A percentile compares a stretch with the other conserved stretches of the same genome.
These are phyloP conservation scores for Brachylomia viminalis DNA, from an alignment of 2,888 invertebrate species.

Conservation along the genomic window DNA sequence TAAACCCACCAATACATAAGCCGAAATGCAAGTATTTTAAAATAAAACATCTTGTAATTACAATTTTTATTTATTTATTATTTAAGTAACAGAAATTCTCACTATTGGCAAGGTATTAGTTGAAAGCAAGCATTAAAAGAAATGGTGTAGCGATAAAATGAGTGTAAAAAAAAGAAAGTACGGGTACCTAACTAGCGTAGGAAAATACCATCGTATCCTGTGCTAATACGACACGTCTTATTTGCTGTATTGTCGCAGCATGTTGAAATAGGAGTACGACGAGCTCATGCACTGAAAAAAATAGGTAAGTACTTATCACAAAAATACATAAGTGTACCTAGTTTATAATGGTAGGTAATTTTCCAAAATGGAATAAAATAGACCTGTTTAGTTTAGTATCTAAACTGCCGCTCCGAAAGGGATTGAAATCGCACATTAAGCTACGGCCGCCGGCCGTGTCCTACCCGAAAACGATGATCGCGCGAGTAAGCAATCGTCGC, in stretches of 20 bases:
- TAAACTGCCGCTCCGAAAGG: too few relatives aligned
- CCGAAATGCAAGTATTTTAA: neutral
- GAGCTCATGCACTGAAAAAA: constrained; percentile 80
- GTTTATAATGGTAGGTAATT: too few relatives aligned
- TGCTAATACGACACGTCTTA: neutral
- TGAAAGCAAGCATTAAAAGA: neutral
- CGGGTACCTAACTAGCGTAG: too few relatives aligned
- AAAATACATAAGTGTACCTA: too few relatives aligned
- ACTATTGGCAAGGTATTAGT: neutral
- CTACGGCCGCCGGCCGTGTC: too few relatives aligned
- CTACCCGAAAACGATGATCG: neutral
- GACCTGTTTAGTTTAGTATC: too few relatives aligned
- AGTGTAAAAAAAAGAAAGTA: neutral
- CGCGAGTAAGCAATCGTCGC: too few relatives aligned
- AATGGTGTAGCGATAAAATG: neutral
- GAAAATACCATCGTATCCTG: too few relatives aligned
- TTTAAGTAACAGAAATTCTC: neutral
- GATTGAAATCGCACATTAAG: too few relatives aligned
- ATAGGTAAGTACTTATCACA: constrained; percentile 7
- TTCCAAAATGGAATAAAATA: too few relatives aligned
- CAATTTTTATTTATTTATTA: too few relatives aligned
- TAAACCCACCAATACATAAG: neutral
- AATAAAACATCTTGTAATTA: too few relatives aligned
- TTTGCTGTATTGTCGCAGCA: constrained; percentile 78
- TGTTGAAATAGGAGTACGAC: constrained; percentile 83